Conservation (phyloP, 1,140 invertebrate genomes). For the Nephila pilipes region DNA sequence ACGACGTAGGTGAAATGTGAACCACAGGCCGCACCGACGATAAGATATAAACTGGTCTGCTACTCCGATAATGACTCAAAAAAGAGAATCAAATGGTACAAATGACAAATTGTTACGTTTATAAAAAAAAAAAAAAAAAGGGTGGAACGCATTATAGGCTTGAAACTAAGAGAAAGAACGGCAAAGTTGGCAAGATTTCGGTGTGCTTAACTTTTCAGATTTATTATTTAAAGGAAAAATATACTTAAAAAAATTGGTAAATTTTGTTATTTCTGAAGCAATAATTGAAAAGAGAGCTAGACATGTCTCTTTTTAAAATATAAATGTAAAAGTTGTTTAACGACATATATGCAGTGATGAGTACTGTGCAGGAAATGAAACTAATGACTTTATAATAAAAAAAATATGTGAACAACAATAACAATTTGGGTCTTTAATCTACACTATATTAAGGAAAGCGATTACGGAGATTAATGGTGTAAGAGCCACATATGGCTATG, state of each 20-base stretch:
- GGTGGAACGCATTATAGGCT: slow-evolving; percentile 4
- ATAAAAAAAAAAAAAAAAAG: too few relatives aligned
- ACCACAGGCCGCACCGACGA: neutral
- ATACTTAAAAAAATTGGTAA: neutral
- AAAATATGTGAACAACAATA: too few relatives aligned
- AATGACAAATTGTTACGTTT: slow-evolving; percentile 38
- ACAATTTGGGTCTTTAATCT: neutral
- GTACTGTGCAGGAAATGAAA: too few relatives aligned
- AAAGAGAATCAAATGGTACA: slow-evolving; percentile 38
- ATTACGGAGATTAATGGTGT: neutral
- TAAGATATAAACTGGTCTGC: slow-evolving; percentile 26
- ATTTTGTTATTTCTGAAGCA: neutral
- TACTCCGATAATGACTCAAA: slow-evolving; percentile 21
- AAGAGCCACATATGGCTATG: too few relatives aligned
- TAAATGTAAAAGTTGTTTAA: neutral
- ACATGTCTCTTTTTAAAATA: neutral
- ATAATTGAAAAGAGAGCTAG: neutral
- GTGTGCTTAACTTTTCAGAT: neutral
- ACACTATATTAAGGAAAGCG: too few relatives aligned
- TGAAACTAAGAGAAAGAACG: neutral
- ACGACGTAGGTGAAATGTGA: slow-evolving; percentile 3
- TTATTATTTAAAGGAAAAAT: slow-evolving; percentile 21
- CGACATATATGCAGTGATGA: neutral
- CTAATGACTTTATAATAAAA: too few relatives aligned
- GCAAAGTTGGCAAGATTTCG: neutral